Percentiles rank a stretch among this genome's conserved stretches.
These are phyloP conservation scores for Catalaphyllia jardinei DNA, from an alignment of 64 coral and sea anemone species.

Conservation along the genomic window DNA sequence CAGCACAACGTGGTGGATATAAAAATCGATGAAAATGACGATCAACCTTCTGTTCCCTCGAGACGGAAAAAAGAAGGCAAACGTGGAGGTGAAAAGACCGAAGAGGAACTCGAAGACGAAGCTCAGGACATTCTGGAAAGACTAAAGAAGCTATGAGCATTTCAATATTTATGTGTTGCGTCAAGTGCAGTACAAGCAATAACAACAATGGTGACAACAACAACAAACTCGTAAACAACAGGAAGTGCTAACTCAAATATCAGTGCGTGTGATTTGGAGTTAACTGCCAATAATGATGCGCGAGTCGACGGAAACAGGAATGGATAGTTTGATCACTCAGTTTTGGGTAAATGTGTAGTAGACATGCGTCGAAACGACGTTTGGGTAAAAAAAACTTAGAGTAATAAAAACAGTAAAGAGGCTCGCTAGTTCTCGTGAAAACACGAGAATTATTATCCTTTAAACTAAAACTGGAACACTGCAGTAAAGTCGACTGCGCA, in stretches of 20 bases:
- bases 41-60: constrained; percentile 59
- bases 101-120: constrained; percentile 59
- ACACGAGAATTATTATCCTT: background rate
- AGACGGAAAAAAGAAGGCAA: constrained; percentile 39
- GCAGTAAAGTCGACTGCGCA: no score
- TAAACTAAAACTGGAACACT: no score
- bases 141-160: constrained; percentile 71
- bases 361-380: background rate
- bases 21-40: constrained; percentile 16
- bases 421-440: background rate
- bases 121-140: constrained; percentile 84
- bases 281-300: no score
- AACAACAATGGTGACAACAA: background rate
- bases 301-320: no score
- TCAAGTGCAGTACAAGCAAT: background rate
- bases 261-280: no score
- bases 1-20: constrained; percentile 55
- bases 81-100: constrained; percentile 40
- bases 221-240: no score
- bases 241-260: no score
- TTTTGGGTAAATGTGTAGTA: background rate
- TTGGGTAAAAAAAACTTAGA: background rate
- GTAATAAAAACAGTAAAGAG: background rate
- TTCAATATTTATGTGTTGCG: background rate
- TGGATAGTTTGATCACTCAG: no score